Base-by-base conservation (phyloP, 1,140 invertebrate genomes). In the Caenorhabditis brenneri region DNA sequence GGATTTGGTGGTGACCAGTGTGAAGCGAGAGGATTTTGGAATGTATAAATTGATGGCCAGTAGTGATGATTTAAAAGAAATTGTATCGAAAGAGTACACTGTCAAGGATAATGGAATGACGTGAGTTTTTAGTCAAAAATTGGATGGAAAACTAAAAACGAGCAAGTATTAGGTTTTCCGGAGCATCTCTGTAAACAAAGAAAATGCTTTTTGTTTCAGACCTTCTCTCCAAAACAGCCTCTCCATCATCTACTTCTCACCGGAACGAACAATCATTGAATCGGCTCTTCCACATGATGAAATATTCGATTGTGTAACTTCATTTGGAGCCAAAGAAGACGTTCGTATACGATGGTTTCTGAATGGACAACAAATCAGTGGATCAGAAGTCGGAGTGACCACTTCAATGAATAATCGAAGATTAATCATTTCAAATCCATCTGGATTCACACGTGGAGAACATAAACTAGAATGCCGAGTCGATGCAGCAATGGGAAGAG, bases 41-140 rank as follows among this genome's bases (percentile, higher is more conserved):
- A 46, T 24, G 15, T 85, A 85, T 65, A 80, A 79, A 42, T 15
- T 85, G 10, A 69, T 82, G 80, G 84, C 84, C 2, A 74, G 65
- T n/a, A 74, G 65, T 79, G 82, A 69, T 49, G 65, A 51, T 53
- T 36, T 74, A 12, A 65, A 49, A 69, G 69, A 80, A 49, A 80
- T 65, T 24, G 65, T 78, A n/a, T 85, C 84, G 15, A 58, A 82
- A 33, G 65, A 82, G 60, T 85, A 79, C 27, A 65, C 31, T 7
- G 80, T 85, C 22, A 53, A 51, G 29, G 65, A 79, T 27, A 82
- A 74, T 42, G 65, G 65, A 42, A 42, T 74, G 65, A 46, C 27
- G 65, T 74, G n/a, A 5, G 65, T 42, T 24, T 74, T 42, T 3
- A 36, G 55, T 31, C n/a, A 6, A 51, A 51, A 5, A 7, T 19